Evolutionary conservation across 1,140 invertebrate genomes (phyloP).

Genomic region (Orussus abietinus): DNA sequence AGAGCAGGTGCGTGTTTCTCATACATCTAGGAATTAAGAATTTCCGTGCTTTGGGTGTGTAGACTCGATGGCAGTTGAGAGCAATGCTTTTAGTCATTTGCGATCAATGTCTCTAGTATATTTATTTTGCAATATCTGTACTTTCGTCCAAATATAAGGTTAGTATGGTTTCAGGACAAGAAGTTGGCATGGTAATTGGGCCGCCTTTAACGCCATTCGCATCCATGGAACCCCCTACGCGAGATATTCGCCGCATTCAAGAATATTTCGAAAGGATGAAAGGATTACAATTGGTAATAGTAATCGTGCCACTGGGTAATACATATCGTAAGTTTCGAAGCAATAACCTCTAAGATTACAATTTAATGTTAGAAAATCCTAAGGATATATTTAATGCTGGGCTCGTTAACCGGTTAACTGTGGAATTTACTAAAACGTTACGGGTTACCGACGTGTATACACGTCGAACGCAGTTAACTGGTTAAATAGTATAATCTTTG

Average conservation of each 20-base stretch:
- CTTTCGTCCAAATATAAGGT: no score
- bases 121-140: no score
- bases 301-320: conserved; percentile 53
- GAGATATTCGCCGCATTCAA: conserved; percentile 10
- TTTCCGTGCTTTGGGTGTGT: no score
- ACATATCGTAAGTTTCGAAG: no score
- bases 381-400: no score
- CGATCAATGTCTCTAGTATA: conserved; percentile 7
- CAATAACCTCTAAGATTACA: no score
- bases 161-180: conserved; percentile 8
- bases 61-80: neutral
- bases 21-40: conserved; percentile 4
- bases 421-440: no score
- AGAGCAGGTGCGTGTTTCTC: conserved; percentile 3
- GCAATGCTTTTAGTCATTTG: neutral
- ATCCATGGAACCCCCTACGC: neutral
- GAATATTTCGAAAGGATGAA: conserved; percentile 24
- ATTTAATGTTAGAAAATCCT: no score
- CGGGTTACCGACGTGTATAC: no score
- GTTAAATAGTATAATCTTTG: no score
- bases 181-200: conserved; percentile 28
- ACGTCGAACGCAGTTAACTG: no score
- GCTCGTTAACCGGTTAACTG: no score
- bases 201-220: conserved; percentile 22
- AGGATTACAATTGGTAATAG: conserved; percentile 51